phyloP scores from a whole-genome alignment of 64 coral and sea anemone species.

The Acropora tenuis region DNA sequence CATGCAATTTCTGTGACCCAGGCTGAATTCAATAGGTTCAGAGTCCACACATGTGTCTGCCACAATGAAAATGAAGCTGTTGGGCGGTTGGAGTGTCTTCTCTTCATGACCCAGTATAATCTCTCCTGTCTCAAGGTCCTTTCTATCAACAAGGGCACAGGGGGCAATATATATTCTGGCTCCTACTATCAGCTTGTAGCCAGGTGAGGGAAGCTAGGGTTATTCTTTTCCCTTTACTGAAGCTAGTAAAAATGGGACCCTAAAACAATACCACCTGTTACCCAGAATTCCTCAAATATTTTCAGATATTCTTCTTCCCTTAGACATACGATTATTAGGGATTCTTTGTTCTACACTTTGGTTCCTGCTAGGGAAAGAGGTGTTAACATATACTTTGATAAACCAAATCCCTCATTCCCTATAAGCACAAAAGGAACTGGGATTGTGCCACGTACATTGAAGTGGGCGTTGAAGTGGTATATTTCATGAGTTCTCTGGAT shows the following conservation, averaged over 20 bases:
- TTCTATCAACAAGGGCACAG: constrained; percentile 8
- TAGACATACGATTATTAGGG: not conserved
- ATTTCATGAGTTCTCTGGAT: not conserved
- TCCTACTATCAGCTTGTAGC: constrained; percentile 3
- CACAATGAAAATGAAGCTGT: not conserved
- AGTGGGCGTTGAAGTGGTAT: not conserved
- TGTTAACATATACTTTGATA: constrained; percentile 36
- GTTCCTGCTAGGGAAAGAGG: constrained; percentile 35
- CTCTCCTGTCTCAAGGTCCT: constrained; percentile 19
- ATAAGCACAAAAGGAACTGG: not conserved
- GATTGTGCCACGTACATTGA: not conserved
- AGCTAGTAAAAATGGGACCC: constrained; percentile 17
- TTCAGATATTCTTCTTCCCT: constrained; percentile 31
- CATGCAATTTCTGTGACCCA: not conserved
- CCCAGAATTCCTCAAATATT: constrained; percentile 16
- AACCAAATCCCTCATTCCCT: constrained; percentile 37
- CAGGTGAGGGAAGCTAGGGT: constrained; percentile 35
- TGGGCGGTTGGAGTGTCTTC: not conserved
- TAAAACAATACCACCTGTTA: constrained; percentile 17
- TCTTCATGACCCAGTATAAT: constrained; percentile 49
- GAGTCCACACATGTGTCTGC: not conserved
- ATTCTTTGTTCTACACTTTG: constrained; percentile 41
- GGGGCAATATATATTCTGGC: constrained; percentile 12
- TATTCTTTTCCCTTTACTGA: constrained; percentile 52
- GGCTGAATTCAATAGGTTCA: not conserved